A percentile compares a stretch with the other conserved stretches of the same genome.
Evolutionary conservation across 1,140 invertebrate genomes (phyloP).

Genomic region (Diachasma alloeum): DNA sequence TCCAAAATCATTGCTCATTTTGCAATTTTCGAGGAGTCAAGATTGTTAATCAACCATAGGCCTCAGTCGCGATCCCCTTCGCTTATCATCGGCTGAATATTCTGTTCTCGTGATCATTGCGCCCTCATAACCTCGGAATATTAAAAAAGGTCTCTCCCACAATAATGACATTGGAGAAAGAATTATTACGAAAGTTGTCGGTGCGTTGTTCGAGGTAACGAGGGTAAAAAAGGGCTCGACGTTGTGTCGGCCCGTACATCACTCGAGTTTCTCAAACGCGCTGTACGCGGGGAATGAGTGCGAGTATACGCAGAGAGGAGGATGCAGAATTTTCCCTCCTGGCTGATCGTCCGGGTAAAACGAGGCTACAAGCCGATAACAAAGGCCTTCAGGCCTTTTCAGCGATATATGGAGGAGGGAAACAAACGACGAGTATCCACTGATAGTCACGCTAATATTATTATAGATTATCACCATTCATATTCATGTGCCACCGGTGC

Average conservation of each 20-base stretch:
- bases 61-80: too few relatives aligned
- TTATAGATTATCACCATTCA: neutral
- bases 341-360: slow-evolving; percentile 40
- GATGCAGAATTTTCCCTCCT: slow-evolving; percentile 28
- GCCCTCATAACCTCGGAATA: too few relatives aligned
- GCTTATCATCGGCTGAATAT: too few relatives aligned
- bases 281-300: neutral
- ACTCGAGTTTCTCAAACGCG: slow-evolving; percentile 30
- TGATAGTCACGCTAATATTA: slow-evolving; percentile 10
- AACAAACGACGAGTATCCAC: slow-evolving; percentile 7
- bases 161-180: slow-evolving; percentile 51
- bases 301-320: neutral
- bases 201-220: slow-evolving; percentile 43
- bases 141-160: slow-evolving; percentile 21
- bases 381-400: slow-evolving; percentile 29
- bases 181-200: slow-evolving; percentile 51
- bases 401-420: neutral
- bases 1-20: too few relatives aligned
- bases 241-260: slow-evolving; percentile 46
- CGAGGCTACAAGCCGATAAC: slow-evolving; percentile 45
- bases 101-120: too few relatives aligned
- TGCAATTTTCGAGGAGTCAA: too few relatives aligned
- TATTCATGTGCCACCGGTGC: neutral
- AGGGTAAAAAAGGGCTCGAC: slow-evolving; percentile 44
- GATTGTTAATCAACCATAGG: too few relatives aligned